phyloP scores from a whole-genome alignment of 2,888 invertebrate genomes.

The Pachycephus smyrnensis region DNA sequence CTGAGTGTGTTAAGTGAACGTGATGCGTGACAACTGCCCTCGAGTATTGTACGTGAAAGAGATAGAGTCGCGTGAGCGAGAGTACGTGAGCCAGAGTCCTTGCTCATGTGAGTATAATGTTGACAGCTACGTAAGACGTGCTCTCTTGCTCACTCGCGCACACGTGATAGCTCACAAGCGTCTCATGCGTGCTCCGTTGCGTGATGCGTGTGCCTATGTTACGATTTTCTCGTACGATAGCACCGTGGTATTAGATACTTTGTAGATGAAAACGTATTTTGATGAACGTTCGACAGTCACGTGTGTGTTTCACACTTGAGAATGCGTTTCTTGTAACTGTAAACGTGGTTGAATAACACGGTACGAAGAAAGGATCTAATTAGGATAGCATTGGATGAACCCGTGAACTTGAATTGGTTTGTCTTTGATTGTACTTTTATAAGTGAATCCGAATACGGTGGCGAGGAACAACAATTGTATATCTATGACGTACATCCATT shows the following conservation, averaged over 20 bases:
- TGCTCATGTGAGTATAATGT: slow-evolving; percentile 11
- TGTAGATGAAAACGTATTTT: neutral
- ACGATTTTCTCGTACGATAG: neutral
- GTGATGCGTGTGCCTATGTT: neutral
- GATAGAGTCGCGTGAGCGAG: neutral
- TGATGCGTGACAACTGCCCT: slow-evolving; percentile 40
- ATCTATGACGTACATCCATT: neutral
- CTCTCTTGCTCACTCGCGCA: too few species aligned
- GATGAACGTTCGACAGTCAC: neutral
- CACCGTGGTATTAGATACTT: slow-evolving; percentile 1
- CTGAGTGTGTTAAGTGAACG: slow-evolving; percentile 31
- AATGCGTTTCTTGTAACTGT: neutral
- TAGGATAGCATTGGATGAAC: neutral
- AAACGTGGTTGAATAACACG: neutral
- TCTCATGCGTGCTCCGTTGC: neutral
- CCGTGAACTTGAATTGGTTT: neutral
- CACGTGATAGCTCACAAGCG: neutral
- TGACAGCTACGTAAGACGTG: slow-evolving; percentile 8
- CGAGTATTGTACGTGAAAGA: neutral
- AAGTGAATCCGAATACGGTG: neutral
- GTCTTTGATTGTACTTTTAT: neutral
- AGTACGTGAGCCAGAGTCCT: neutral
- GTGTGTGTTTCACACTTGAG: neutral
- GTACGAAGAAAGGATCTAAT: neutral
- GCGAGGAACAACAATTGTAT: neutral